Evolutionary conservation across 1,140 invertebrate species (phyloP).

Genomic region (Druon quercuslanigerum): DNA sequence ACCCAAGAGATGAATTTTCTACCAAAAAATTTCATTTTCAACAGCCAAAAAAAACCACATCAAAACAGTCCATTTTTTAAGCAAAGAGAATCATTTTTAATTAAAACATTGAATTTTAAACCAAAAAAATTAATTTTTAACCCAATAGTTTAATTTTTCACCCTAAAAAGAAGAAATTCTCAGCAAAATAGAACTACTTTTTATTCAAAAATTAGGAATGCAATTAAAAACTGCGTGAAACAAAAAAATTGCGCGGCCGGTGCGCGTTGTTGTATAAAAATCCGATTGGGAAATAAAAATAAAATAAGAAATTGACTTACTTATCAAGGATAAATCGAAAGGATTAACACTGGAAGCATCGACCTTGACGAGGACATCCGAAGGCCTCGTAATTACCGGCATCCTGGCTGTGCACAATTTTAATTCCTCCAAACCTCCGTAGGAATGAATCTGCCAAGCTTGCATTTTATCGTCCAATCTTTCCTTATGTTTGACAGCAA

Average conservation of each 20-base stretch:
- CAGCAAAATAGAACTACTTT: too few species aligned
- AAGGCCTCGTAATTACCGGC: conserved; percentile 82
- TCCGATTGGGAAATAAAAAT: conserved; percentile 9
- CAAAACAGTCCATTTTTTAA: too few species aligned
- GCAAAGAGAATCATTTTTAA: too few species aligned
- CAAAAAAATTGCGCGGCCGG: too few species aligned
- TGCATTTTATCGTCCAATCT: conserved; percentile 76
- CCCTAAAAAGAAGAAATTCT: too few species aligned
- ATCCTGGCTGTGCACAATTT: conserved; percentile 79
- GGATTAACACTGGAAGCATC: conserved; percentile 92
- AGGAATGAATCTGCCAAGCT: conserved; percentile 87
- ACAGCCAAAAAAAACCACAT: too few species aligned
- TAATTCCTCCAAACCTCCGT: conserved; percentile 82
- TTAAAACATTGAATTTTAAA: too few species aligned
- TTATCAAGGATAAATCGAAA: conserved; percentile 91
- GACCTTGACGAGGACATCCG: conserved; percentile 88
- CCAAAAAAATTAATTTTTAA: too few species aligned
- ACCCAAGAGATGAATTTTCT: too few species aligned
- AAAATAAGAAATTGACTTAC: conserved; percentile 69
- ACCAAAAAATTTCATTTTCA: too few species aligned
- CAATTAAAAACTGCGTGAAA: not conserved
- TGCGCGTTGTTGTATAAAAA: not conserved
- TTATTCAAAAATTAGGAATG: not conserved
- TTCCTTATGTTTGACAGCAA: conserved; percentile 44
- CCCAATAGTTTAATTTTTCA: too few species aligned